Evolutionary conservation across 2,797 vertebrate genomes (phyloP).

Genomic region (Tachyglossus aculeatus): DNA sequence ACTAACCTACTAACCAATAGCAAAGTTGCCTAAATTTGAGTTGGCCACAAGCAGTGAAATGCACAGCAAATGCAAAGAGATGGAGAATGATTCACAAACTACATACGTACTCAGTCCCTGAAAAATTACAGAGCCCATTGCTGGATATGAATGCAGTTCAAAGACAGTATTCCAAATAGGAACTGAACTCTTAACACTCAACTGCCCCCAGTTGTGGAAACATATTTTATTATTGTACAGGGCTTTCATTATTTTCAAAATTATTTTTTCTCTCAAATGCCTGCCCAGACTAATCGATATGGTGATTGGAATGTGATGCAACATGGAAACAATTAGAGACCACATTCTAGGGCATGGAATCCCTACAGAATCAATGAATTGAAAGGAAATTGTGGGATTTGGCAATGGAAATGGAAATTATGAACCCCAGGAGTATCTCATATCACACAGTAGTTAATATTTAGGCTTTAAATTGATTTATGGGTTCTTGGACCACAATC

Average conservation of each 20-base stretch:
- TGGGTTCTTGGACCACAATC: conserved; percentile 21
- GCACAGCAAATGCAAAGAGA: not conserved
- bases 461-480: conserved; percentile 17
- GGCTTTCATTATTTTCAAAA: conserved; percentile 29
- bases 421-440: conserved; percentile 19
- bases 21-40: not conserved
- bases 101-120: too few species aligned
- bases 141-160: too few species aligned
- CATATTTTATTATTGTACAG: not conserved
- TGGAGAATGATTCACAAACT: too few species aligned
- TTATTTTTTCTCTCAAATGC: conserved; percentile 18
- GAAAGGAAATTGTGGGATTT: conserved; percentile 41
- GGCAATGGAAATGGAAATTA: conserved; percentile 40
- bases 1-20: not conserved
- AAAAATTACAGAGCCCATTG: too few species aligned
- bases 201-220: conserved; percentile 14
- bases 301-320: conserved; percentile 53
- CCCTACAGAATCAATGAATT: conserved; percentile 32
- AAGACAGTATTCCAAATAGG: not conserved
- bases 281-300: conserved; percentile 38
- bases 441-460: conserved; percentile 5
- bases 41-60: not conserved
- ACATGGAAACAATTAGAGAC: conserved; percentile 61
- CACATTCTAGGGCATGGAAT: conserved; percentile 29
- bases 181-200: not conserved